Conservation (phyloP, 2,888 invertebrate species). For the Melanostoma scalare region DNA sequence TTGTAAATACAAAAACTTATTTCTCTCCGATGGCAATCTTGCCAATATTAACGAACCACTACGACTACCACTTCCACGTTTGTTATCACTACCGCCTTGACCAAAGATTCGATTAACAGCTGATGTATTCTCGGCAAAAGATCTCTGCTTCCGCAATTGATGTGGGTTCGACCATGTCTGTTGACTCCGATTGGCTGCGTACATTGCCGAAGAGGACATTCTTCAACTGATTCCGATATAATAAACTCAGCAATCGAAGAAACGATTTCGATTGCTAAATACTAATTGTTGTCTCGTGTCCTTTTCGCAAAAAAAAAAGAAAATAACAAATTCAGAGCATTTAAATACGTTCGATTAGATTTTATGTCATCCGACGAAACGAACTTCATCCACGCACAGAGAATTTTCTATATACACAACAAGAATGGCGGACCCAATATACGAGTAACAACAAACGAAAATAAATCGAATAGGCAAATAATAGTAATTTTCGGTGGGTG, state of each 20-base stretch:
- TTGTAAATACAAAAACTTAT: slow-evolving; percentile 61
- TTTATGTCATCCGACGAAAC: slow-evolving; percentile 48
- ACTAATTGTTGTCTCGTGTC: too few species aligned
- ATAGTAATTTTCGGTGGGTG: slow-evolving; percentile 43
- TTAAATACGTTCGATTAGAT: slow-evolving; percentile 57
- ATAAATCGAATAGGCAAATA: slow-evolving; percentile 11
- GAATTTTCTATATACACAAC: not conserved
- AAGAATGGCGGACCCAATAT: slow-evolving; percentile 1
- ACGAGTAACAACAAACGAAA: slow-evolving; percentile 23
- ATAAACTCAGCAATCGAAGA: slow-evolving; percentile 40
- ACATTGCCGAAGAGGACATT: slow-evolving; percentile 58
- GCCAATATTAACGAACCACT: slow-evolving; percentile 57
- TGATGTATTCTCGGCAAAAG: slow-evolving; percentile 44
- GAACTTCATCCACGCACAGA: slow-evolving; percentile 57
- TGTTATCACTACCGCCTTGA: slow-evolving; percentile 36
- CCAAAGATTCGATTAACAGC: slow-evolving; percentile 37
- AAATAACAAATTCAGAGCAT: slow-evolving; percentile 49
- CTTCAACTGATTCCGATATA: slow-evolving; percentile 35
- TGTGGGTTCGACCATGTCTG: slow-evolving; percentile 68
- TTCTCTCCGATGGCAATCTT: slow-evolving; percentile 50
- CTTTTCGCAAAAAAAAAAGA: not conserved
- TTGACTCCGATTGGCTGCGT: slow-evolving; percentile 49
- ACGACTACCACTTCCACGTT: slow-evolving; percentile 37
- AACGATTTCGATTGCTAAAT: slow-evolving; percentile 44
- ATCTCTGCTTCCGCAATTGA: slow-evolving; percentile 67